Base-by-base conservation (phyloP, 2,797 vertebrate genomes). In the Melanotaenia trifasciata region DNA sequence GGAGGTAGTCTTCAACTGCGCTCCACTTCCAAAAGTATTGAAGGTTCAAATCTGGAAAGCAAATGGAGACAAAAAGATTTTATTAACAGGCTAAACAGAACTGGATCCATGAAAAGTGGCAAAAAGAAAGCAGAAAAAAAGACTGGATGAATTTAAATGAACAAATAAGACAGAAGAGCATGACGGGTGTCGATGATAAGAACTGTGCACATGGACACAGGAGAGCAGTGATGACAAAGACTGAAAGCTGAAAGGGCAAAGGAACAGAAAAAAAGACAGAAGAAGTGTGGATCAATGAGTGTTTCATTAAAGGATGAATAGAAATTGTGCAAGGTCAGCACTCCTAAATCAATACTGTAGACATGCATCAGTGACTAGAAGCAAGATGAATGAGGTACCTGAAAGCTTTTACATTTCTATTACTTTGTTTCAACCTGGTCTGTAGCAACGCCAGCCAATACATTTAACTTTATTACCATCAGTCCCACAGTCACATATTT, bases 11-110 rank as follows among this genome's bases (percentile, higher is more conserved):
- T 78, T 95, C 94, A 30, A 96, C 95, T 0, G 79, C 86, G 22
- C 85, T 95, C 95, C 95, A 96, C 83, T 85, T 90, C 95, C 95
- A 96, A 84, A 96, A 96, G 89, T 95, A 93, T 3, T 78, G 79
- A 1, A 90, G 14, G 70, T 95, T 92, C 80, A 95, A 78, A 64
- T 96, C 95, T 96, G 84, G 26, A 54, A 26, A 56, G 35, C 4
- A 35, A 16, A 70, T 2, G 35, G 9, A 47, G 32, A 66, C 8
- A 80, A 16, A 68, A 1, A 5, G 36, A 51, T 38, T 63, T 28
- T 28, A 28, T 28, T 28, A 28, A 28, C 28, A 28, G 28, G 28
- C 28, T 28, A 28, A 28, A 28, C 28, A 28, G 0, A 2, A 12
- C 5, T 1, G n/a, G 64, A 64, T 0, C 0, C 18, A 53, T 20